Percentiles rank a stretch among this genome's conserved stretches.
phyloP scores from a whole-genome alignment of 2,888 invertebrate species.

The Pristionchus maxplancki region DNA sequence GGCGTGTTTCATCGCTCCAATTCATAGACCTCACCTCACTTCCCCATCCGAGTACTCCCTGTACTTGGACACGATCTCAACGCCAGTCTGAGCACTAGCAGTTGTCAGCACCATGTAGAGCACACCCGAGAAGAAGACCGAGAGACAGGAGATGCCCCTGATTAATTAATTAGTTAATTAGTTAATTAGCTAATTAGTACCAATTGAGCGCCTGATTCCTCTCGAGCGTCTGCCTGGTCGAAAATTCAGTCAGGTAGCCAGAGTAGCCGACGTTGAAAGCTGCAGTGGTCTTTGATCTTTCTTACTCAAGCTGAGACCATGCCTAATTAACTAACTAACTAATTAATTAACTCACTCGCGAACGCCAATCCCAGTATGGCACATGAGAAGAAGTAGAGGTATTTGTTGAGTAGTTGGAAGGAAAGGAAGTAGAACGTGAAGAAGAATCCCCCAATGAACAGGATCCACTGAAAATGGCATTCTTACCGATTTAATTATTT shows the following conservation, averaged over 20 bases:
- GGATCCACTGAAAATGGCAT: conserved; percentile 26
- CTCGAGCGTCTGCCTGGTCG: conserved; percentile 10
- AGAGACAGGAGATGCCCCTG: conserved; percentile 32
- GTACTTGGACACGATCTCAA: not conserved
- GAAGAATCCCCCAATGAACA: not conserved
- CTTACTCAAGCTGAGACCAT: not conserved
- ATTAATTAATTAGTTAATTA: not conserved
- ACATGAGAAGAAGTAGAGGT: conserved; percentile 33
- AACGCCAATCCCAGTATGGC: conserved; percentile 31
- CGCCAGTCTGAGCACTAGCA: not conserved
- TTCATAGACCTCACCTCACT: conserved; percentile 39
- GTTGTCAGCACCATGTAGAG: conserved; percentile 39
- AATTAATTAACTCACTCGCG: not conserved
- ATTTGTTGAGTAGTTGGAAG: conserved; percentile 42
- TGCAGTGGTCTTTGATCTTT: not conserved
- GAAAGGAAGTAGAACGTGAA: conserved; percentile 35
- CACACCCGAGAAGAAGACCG: conserved; percentile 12
- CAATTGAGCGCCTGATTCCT: conserved; percentile 44
- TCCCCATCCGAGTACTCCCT: conserved; percentile 45
- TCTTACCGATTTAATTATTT: not conserved
- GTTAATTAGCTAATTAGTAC: not conserved
- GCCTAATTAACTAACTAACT: not conserved
- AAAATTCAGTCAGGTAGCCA: conserved; percentile 43
- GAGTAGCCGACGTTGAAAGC: conserved; percentile 43
- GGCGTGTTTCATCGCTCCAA: no score